These are phyloP conservation scores for Pandemis corylana DNA, from an alignment of 2,888 invertebrate genomes.

Conservation along the genomic window DNA sequence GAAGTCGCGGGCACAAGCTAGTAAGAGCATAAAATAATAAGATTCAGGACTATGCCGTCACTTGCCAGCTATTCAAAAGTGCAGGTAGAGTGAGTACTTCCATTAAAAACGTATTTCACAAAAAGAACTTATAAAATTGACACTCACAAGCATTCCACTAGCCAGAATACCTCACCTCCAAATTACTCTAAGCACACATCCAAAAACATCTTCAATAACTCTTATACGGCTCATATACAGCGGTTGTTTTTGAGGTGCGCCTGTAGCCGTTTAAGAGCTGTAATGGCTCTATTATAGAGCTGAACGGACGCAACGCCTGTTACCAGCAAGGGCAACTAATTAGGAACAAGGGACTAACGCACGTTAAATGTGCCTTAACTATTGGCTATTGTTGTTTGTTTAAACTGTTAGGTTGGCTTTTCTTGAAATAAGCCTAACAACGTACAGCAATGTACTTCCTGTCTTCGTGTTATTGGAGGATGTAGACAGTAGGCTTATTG, in stretches of 20 bases:
- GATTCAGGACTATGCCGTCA: too few species aligned
- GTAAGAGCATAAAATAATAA: too few species aligned
- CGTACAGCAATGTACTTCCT: too few species aligned
- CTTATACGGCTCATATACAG: constrained; percentile 31
- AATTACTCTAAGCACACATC: constrained; percentile 5
- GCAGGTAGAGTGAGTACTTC: too few species aligned
- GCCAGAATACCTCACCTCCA: not conserved
- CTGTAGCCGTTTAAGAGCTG: constrained; percentile 24
- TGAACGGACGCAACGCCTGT: constrained; percentile 24
- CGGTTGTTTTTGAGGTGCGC: constrained; percentile 28
- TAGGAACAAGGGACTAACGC: constrained; percentile 28
- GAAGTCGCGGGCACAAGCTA: too few species aligned
- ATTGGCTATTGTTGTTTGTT: constrained; percentile 33
- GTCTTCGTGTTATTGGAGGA: too few species aligned
- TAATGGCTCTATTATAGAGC: constrained; percentile 36
- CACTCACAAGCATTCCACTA: not conserved
- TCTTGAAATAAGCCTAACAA: not conserved
- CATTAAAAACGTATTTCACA: too few species aligned
- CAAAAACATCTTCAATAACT: constrained; percentile 9
- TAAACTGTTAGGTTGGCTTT: not conserved
- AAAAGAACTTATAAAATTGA: too few species aligned
- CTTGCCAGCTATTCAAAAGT: too few species aligned
- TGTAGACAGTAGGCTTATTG: too few species aligned
- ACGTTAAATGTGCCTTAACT: constrained; percentile 33
- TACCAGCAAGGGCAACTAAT: constrained; percentile 21